These are phyloP conservation scores for Rhinatrema bivittatum DNA, from an alignment of 2,797 vertebrate species.

Conservation along the genomic window DNA sequence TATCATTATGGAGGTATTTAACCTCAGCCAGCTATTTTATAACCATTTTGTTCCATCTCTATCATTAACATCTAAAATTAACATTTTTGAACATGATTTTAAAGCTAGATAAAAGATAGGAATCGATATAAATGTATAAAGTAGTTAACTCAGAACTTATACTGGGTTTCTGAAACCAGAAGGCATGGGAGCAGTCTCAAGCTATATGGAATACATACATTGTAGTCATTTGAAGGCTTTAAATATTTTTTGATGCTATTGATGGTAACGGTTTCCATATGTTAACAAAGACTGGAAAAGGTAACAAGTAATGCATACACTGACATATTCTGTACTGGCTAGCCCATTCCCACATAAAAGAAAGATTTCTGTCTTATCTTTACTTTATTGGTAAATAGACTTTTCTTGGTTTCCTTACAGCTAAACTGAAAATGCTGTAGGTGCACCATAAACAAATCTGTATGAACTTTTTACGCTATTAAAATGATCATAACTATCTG, in stretches of 20 bases:
- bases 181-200: constrained; percentile 34
- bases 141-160: constrained; percentile 40
- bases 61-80: constrained; percentile 80
- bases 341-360: constrained; percentile 11
- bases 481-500: constrained; percentile 81
- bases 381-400: constrained; percentile 70
- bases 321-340: constrained; percentile 32
- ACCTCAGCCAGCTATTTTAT: constrained; percentile 53
- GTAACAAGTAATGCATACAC: constrained; percentile 37
- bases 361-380: constrained; percentile 61
- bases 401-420: constrained; percentile 34
- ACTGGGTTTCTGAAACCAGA: constrained; percentile 38
- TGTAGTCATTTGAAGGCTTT: constrained; percentile 51
- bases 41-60: constrained; percentile 75
- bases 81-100: constrained; percentile 63
- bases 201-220: constrained; percentile 39
- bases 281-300: constrained; percentile 41
- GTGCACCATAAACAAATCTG: constrained; percentile 66
- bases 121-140: constrained; percentile 39
- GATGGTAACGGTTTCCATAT: constrained; percentile 57
- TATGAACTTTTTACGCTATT: constrained; percentile 83
- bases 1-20: constrained; percentile 55
- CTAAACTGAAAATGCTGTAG: constrained; percentile 52
- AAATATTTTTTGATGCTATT: constrained; percentile 55
- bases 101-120: constrained; percentile 43